Base-by-base conservation (phyloP, 2,797 vertebrate species). In the Scolopax rusticola region DNA sequence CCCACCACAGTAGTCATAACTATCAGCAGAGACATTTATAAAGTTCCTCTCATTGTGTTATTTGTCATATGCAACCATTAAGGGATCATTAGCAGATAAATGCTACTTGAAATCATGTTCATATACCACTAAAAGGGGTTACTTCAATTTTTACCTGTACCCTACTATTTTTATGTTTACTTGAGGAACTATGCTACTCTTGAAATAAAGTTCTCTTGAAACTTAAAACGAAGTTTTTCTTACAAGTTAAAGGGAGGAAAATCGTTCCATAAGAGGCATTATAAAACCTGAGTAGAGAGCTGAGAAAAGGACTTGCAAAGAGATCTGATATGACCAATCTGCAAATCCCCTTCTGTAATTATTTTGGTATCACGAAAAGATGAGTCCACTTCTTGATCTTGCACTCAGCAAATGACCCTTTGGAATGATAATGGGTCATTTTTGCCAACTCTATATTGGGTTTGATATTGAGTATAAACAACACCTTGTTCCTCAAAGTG, bases 11-110 rank as follows among this genome's bases (percentile, higher is more conserved):
- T 25, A 96, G 64, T 80, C 90, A 77, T 12, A 93, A 59, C 71
- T 71, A 68, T 88, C 68, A 70, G 51, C 41, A 75, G 68, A 92
- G 81, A 71, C 71, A 80, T 96, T 92, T 95, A 86, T 77, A 2
- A 74, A 91, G 84, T 80, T 94, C 78, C 45, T 93, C 8, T 89
- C 47, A 57, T 73, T 56, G 68, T 83, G 32, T 64, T 85, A 74
- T 87, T 90, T 89, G 78, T 68, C 81, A 91, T 61, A 70, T 41
- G 59, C 24, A 87, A 36, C 25, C 14, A 93, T 92, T 94, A 95
- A 78, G 45, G 18, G 25, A 47, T 89, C 36, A 78, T 89, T 96
- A 92, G 60, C 68, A 77, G 41, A 90, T 53, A 83, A 82, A 83
- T 64, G 28, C 77, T 88, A 63, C 47, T 76, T 56, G 76, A 51